A percentile compares a stretch with the other conserved stretches of the same genome.
These are phyloP conservation scores for Heliconius melpomene DNA, from an alignment of 1,140 invertebrate species.

Conservation along the genomic window DNA sequence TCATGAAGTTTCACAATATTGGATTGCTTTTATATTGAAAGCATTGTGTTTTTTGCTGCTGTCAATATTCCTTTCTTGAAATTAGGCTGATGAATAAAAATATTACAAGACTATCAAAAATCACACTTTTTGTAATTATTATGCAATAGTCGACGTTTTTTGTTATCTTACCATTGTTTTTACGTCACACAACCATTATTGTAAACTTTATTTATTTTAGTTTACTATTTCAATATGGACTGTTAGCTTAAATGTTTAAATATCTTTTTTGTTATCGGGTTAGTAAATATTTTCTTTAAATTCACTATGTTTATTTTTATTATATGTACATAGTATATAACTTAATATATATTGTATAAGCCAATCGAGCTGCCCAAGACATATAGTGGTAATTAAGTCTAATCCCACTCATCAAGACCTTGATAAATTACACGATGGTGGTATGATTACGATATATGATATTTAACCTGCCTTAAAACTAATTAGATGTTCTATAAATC, in stretches of 20 bases:
- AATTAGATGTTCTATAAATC: background rate
- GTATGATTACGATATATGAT: background rate
- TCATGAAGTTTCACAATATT: slow-evolving; percentile 27
- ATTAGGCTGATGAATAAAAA: background rate
- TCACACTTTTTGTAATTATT: background rate
- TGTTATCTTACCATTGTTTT: background rate
- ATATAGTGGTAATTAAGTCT: slow-evolving; percentile 11
- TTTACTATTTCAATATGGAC: too few relatives aligned
- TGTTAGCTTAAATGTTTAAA: too few relatives aligned
- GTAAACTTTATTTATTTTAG: too few relatives aligned
- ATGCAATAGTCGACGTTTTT: background rate
- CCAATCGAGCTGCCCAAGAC: background rate
- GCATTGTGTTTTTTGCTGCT: slow-evolving; percentile 12
- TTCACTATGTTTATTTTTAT: too few relatives aligned
- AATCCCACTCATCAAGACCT: background rate
- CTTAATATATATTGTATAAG: background rate
- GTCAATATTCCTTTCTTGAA: background rate
- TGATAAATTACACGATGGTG: background rate
- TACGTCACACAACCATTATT: too few relatives aligned
- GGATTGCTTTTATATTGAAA: slow-evolving; percentile 23
- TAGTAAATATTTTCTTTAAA: background rate
- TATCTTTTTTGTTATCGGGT: too few relatives aligned
- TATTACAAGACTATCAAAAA: background rate
- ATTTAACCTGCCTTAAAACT: background rate
- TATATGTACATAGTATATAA: too few relatives aligned